Base-by-base conservation (phyloP, 2,113 vertebrate species). In the Protomyctophum bolini region DNA sequence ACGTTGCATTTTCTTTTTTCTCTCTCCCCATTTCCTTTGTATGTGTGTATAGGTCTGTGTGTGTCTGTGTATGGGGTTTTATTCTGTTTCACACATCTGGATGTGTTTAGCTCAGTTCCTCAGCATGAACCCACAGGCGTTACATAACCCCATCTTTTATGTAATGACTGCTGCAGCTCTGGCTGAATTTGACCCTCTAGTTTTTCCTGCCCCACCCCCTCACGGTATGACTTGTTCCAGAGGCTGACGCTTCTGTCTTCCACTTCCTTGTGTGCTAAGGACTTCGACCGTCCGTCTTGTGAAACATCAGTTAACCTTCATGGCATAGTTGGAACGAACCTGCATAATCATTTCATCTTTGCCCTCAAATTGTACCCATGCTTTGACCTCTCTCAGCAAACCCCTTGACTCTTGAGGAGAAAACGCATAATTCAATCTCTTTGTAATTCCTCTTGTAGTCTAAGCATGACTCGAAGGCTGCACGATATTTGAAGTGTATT, bases 161-260 rank as follows among this genome's bases (percentile, higher is more conserved):
- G 79, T 90, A 86, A 91, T 87, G 88, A 87, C 83, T 89, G 83
- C 87, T 87, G 86, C 87, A 87, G 84, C 81, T 83, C 84, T 21
- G 71, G 77, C 83, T 87, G 77, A 80, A 65, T 82, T 89, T 85
- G 68, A 59, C 81, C 85, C 88, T 76, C 69, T 75, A 70, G 65
- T 41, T 59, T 58, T 79, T 81, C 82, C 79, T 81, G 71, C 78
- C 81, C 77, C 86, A 80, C 84, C 75, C 88, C 86, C 82, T 58
- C 72, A 75, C 68, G 9, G 72, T 58, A 62, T 33, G 46, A 60
- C 71, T 86, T n/a, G 8, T n/a, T 72, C 79, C 10, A 52, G 49
- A 28, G 33, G 33, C 33, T 71, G 69, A 66, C 21, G 50, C 51
- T 73, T 79, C 71, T 80, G 11, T 67, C 61, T 57, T 60, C 10